Base-by-base conservation (phyloP, 1,140 invertebrate genomes). In the Drusus annulatus region DNA sequence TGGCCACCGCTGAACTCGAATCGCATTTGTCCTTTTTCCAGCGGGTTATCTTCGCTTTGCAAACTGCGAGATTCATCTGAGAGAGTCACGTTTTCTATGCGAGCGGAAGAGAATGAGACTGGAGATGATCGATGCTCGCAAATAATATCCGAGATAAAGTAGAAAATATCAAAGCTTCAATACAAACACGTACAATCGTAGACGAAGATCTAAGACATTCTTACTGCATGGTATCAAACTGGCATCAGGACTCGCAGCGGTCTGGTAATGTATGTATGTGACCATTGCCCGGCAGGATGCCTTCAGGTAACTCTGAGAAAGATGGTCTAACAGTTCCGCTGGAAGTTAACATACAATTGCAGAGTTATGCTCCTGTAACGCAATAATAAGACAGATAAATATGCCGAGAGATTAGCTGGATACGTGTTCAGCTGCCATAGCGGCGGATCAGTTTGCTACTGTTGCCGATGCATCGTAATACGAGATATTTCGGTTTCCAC, bases 11-110 rank as follows among this genome's bases (percentile, higher is more conserved):
- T 45, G 63, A 68, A 68, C 63, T 36, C 23, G n/a, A n/a, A n/a
- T 68, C 28, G 63, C 25, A 17, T 36, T 68, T 31, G 23, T 45
- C 63, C n/a, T 68, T 45, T 31, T 31, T 36, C 10, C 17, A 45
- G 36, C 17, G 63, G 63, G 31, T 36, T 68, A 68, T 68, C 63
- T 68, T 45, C n/a, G 28, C 28, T 68, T 68, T 1, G 56, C 36
- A 68, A 68, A 68, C 63, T 68, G 63, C 63, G 63, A 68, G 63
- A 68, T 68, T 68, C 63, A 68, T 68, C 63, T 68, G 23, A 45
- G 36, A 36, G 23, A 68, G 63, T 68, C 63, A 68, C 63, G 63
- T 68, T 68, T 68, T 68, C 31, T 17, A 68, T 36, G 36, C 28
- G 36, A 23, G 17, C 23, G 23, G 56, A 60, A 60, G 10, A 60